These are phyloP conservation scores for Plumapathes pennacea DNA, from an alignment of 92 coral and sea anemone genomes.

Conservation along the genomic window DNA sequence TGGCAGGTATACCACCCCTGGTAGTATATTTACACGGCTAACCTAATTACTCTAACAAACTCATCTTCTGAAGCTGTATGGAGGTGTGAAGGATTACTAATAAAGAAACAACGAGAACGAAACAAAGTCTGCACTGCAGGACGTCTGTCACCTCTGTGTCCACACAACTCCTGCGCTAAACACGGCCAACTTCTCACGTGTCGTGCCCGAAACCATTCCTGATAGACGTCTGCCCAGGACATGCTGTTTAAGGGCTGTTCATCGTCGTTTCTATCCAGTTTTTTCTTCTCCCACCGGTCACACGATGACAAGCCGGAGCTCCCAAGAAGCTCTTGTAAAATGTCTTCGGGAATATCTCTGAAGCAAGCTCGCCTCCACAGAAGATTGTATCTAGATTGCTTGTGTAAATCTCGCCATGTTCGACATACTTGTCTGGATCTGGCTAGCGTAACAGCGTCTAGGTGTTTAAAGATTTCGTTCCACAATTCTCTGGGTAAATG, in stretches of 20 bases:
- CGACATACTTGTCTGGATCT: slow-evolving; percentile 82
- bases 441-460: slow-evolving; percentile 86
- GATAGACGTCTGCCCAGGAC: slow-evolving; percentile 70
- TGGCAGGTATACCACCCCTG: no score
- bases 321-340: slow-evolving; percentile 67
- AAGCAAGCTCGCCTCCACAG: slow-evolving; percentile 76
- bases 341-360: slow-evolving; percentile 51
- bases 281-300: neutral
- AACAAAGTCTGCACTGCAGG: no score
- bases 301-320: neutral
- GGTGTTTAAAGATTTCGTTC: slow-evolving; percentile 58
- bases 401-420: slow-evolving; percentile 68
- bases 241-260: neutral
- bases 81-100: no score
- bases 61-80: no score
- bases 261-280: neutral
- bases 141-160: slow-evolving; percentile 47
- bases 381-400: slow-evolving; percentile 40
- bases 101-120: no score
- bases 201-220: slow-evolving; percentile 74
- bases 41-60: no score
- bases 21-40: no score
- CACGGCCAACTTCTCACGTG: slow-evolving; percentile 84
- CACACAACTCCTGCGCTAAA: slow-evolving; percentile 36
- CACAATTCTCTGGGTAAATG: slow-evolving; percentile 70